Base-by-base conservation (phyloP, 2,113 vertebrate genomes). In the Dipodomys stephensi region DNA sequence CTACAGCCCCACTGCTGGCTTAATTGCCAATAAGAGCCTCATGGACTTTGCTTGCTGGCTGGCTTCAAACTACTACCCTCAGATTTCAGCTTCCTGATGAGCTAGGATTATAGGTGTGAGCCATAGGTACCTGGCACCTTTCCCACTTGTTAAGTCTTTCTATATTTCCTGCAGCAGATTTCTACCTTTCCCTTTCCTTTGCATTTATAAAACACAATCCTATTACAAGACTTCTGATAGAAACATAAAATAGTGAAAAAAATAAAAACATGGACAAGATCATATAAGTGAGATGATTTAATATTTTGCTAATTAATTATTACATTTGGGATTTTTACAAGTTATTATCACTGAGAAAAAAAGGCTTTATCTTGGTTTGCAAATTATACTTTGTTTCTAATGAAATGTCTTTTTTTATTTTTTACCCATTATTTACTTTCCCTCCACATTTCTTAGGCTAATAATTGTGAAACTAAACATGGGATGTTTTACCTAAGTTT, bases 401-500 rank as follows among this genome's bases (percentile, higher is more conserved):
- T 16, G 62, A 90, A 81, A 67, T 69, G 13, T 39, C 2, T 62
- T 2, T 35, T 91, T 67, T n/a, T 7, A 25, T 64, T 89, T 57
- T 86, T 74, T 53, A 76, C 2, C 28, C 28, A 68, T 71, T 89
- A 89, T 62, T 92, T 88, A n/a, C 25, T 92, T 88, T 91, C 64
- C 69, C 57, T 62, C 11, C 7, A 68, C 1, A 39, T 81, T 62
- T 78, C 23, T 9, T 94, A 49, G 12, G 32, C 46, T 89, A 32
- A 53, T 78, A n/a, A 81, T 92, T 91, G 91, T 35, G 44, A 86
- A 81, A 87, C 9, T 83, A 83, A 83, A 92, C 60, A 23, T 4
- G 90, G 6, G 72, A 74, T 49, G 60, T 35, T 60, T 77, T 93
- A 73, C 67, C 78, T 88, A 85, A 35, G 11, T 53, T 69, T 79